Evolutionary conservation across 2,797 vertebrate species (phyloP).

Genomic region (Emys orbicularis): DNA sequence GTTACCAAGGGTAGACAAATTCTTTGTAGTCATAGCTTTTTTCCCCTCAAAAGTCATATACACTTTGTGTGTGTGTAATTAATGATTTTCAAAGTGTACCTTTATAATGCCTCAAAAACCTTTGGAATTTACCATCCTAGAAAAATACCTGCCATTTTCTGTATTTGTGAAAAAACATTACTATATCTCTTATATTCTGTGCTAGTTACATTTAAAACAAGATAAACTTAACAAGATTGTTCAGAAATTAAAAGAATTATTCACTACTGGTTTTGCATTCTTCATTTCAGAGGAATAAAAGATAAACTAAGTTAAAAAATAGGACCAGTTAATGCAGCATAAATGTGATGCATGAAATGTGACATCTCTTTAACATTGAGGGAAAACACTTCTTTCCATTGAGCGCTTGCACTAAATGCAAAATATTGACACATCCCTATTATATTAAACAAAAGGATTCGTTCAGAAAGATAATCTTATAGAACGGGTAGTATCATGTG

Average conservation of each 20-base stretch:
- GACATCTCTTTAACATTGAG: conserved; percentile 83
- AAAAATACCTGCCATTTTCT: conserved; percentile 25
- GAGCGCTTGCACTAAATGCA: conserved; percentile 83
- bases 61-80: conserved; percentile 29
- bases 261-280: conserved; percentile 62
- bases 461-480: conserved; percentile 82
- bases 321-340: conserved; percentile 70
- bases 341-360: conserved; percentile 81
- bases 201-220: conserved; percentile 68
- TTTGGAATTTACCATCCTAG: conserved; percentile 39
- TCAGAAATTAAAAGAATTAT: conserved; percentile 59
- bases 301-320: conserved; percentile 69
- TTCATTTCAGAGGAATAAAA: conserved; percentile 64
- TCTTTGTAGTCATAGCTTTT: not conserved
- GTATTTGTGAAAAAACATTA: conserved; percentile 23
- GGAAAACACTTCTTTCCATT: conserved; percentile 80
- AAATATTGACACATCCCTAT: conserved; percentile 88
- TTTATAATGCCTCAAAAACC: not conserved
- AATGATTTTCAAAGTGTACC: conserved; percentile 28
- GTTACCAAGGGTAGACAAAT: not conserved
- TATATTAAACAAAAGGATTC: conserved; percentile 84
- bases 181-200: conserved; percentile 67
- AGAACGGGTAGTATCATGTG: conserved; percentile 83
- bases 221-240: conserved; percentile 54
- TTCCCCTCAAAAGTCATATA: not conserved